A percentile compares a stretch with the other conserved stretches of the same genome.
These are phyloP conservation scores for Papilio protenor DNA, from an alignment of 2,888 invertebrate genomes.

Conservation along the genomic window DNA sequence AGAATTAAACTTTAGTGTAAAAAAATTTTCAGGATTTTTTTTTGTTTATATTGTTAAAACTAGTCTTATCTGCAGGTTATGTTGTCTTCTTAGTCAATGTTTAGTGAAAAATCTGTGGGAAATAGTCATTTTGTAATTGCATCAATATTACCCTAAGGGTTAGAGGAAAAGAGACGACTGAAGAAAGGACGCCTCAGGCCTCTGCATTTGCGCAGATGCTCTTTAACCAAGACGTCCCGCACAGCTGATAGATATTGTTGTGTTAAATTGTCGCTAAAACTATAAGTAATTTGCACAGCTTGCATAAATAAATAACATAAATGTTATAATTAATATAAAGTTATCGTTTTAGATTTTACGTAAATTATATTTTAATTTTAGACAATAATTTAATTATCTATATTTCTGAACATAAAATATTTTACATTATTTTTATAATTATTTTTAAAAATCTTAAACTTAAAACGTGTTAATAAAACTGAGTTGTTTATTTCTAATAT, in stretches of 20 bases:
- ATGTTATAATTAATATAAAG: background rate
- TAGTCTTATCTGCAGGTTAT: background rate
- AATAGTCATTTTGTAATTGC: background rate
- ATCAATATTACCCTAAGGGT: conserved; percentile 9
- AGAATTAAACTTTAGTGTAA: background rate
- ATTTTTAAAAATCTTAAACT: background rate
- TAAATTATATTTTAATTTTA: background rate
- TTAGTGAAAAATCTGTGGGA: background rate
- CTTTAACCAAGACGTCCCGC: conserved; percentile 8
- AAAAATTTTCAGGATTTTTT: background rate
- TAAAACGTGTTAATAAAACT: background rate
- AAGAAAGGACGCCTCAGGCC: conserved; percentile 5
- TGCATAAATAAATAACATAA: conserved; percentile 5
- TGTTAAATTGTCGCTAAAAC: conserved; percentile 12
- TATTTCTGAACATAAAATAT: background rate
- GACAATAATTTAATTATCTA: background rate
- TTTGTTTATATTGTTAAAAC: background rate
- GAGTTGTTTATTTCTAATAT: background rate
- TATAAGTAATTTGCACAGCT: background rate
- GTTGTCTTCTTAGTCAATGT: background rate
- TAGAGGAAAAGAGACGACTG: conserved; percentile 24
- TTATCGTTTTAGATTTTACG: background rate
- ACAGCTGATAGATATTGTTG: conserved; percentile 32
- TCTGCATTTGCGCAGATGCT: conserved; percentile 41
- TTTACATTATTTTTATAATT: background rate